A percentile compares a stretch with the other conserved stretches of the same genome.
These are phyloP conservation scores for Stegodyphus dumicola DNA, from an alignment of 1,140 invertebrate species.

Conservation along the genomic window DNA sequence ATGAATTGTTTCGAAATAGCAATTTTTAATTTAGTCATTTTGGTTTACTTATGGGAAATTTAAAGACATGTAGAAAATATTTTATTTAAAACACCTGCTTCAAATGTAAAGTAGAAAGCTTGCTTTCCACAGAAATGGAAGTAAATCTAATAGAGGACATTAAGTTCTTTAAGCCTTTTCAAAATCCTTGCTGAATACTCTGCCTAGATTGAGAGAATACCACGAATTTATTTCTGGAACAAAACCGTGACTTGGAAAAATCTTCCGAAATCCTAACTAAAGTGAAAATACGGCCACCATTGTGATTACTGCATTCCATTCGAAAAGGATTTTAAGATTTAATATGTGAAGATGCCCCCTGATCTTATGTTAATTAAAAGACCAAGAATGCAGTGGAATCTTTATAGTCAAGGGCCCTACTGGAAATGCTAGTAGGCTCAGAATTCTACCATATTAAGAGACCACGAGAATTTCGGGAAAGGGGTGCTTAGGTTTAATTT, in stretches of 20 bases:
- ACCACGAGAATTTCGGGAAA: background rate
- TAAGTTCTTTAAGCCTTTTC: too few relatives aligned
- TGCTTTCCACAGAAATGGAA: too few relatives aligned
- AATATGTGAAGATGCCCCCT: constrained; percentile 26
- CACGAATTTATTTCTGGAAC: background rate
- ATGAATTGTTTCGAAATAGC: too few relatives aligned
- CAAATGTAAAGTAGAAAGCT: too few relatives aligned
- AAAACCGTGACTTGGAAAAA: background rate
- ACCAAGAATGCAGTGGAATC: constrained; percentile 4
- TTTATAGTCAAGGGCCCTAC: too few relatives aligned
- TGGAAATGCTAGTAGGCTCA: background rate
- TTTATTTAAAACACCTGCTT: too few relatives aligned
- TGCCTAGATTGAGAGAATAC: too few relatives aligned
- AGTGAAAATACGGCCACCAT: constrained; percentile 5
- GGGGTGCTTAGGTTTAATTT: constrained; percentile 10
- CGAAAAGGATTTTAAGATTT: constrained; percentile 19
- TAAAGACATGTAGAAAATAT: too few relatives aligned
- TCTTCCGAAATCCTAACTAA: constrained; percentile 2
- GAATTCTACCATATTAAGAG: background rate
- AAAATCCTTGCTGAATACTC: too few relatives aligned
- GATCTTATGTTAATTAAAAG: constrained; percentile 44
- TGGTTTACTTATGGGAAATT: too few relatives aligned
- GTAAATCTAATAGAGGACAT: too few relatives aligned
- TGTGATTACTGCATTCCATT: constrained; percentile 35
- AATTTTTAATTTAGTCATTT: too few relatives aligned